phyloP scores from a whole-genome alignment of 1,140 invertebrate species.

The Aphelinus certus region DNA sequence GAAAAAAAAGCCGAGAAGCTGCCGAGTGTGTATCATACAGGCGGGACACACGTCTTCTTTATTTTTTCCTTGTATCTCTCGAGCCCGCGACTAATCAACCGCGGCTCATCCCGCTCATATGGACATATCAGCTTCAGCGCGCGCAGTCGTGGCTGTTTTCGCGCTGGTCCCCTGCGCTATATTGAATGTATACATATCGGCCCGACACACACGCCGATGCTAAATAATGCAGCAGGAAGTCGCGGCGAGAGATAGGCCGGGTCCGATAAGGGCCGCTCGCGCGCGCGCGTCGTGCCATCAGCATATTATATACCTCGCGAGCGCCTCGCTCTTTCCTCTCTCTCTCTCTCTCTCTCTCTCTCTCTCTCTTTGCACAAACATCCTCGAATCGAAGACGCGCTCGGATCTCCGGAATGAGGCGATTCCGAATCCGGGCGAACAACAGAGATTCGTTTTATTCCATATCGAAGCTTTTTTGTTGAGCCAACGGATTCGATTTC shows the following conservation, averaged over 20 bases:
- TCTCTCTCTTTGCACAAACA: neutral
- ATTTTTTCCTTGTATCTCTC: no score
- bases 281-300: neutral
- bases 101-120: no score
- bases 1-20: neutral
- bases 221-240: constrained; percentile 35
- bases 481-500: no score
- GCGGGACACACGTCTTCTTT: neutral
- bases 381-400: no score
- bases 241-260: neutral
- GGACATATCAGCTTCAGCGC: neutral
- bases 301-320: neutral
- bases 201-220: neutral
- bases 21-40: constrained; percentile 12
- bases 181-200: no score
- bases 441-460: no score
- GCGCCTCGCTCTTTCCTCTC: neutral
- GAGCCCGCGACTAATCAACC: no score
- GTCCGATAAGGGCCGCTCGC: neutral
- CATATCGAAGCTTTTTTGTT: no score
- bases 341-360: neutral
- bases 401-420: no score
- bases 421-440: no score
- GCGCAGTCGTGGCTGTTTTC: no score
- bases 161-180: no score